These are phyloP conservation scores for human (Homo sapiens) DNA, from an alignment of 2,113 vertebrate genomes.

Conservation along the genomic window GRCh38 chr3:83054501-83055000, in stretches of 20 bases:
- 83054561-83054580: background rate
- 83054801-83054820: background rate
- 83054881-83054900: background rate
- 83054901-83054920: background rate
- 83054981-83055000: background rate
- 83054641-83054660: background rate
- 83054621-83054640: background rate
- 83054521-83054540: too few species aligned
- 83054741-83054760: background rate
- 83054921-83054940: background rate
- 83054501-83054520: background rate
- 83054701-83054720: background rate
- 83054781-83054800: background rate
- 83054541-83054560: background rate
- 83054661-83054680: background rate
- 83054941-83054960: background rate
- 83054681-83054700: background rate
- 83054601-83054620: background rate
- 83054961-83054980: background rate
- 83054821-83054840: background rate
- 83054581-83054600: background rate
- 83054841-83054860: background rate
- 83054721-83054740: background rate
- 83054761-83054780: background rate
- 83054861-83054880: background rate